A percentile compares a stretch with the other conserved stretches of the same genome.
Evolutionary conservation across 2,888 invertebrate species (phyloP).

Genomic region (Melanostoma mellinum): DNA sequence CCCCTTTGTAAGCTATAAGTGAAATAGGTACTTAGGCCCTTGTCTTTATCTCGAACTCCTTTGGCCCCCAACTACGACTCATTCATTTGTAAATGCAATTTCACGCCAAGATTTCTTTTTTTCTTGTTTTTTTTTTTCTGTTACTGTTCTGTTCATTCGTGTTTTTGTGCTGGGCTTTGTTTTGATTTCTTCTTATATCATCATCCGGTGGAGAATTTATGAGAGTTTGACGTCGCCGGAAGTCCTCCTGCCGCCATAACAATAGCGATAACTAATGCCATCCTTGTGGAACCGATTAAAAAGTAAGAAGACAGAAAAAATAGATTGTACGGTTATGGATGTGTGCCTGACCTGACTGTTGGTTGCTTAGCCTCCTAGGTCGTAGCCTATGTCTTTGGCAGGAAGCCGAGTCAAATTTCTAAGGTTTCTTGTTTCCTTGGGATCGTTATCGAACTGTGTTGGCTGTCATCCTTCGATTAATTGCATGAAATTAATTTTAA

Average conservation of each 20-base stretch:
- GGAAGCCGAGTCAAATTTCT: constrained; percentile 57
- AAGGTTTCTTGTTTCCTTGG: constrained; percentile 39
- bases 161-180: constrained; percentile 57
- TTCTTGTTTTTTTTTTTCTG: constrained; percentile 42
- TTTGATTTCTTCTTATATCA: constrained; percentile 72
- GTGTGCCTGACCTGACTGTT: constrained; percentile 61
- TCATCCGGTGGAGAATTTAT: constrained; percentile 72
- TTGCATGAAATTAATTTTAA: constrained; percentile 70
- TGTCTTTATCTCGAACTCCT: constrained; percentile 60
- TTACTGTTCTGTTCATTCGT: constrained; percentile 15
- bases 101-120: constrained; percentile 80
- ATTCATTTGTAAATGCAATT: constrained; percentile 78
- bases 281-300: constrained; percentile 69
- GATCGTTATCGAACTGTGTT: constrained; percentile 42
- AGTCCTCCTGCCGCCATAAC: constrained; percentile 72
- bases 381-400: constrained; percentile 50
- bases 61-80: constrained; percentile 61
- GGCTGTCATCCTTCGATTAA: constrained; percentile 70
- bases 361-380: constrained; percentile 27
- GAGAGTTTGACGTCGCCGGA: constrained; percentile 72
- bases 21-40: constrained; percentile 73
- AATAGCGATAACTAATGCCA: constrained; percentile 70
- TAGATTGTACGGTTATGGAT: constrained; percentile 64
- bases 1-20: constrained; percentile 67
- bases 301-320: constrained; percentile 59